Percentiles rank a stretch among this genome's conserved stretches.
Evolutionary conservation across 2,113 vertebrate genomes (phyloP).

Genomic region (Pituophis catenifer): DNA sequence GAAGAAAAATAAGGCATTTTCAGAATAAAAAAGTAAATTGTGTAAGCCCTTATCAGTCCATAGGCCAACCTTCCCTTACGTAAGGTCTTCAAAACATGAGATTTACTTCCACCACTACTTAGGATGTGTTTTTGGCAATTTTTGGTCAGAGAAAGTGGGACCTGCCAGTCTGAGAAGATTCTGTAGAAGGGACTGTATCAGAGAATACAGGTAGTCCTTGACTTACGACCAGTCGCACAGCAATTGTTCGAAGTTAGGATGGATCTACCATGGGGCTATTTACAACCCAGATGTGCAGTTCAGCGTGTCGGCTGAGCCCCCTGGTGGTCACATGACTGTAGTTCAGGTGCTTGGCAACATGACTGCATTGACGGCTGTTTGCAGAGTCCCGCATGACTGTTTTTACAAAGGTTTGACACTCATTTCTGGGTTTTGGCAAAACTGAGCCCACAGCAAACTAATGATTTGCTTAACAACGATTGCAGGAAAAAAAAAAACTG

Average conservation of each 20-base stretch:
- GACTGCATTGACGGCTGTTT: background rate
- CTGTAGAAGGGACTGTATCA: background rate
- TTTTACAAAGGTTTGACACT: background rate
- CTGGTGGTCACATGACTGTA: background rate
- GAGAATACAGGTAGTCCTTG: background rate
- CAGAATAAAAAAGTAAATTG: background rate
- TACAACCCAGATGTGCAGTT: background rate
- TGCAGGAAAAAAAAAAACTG: background rate
- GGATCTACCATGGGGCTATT: background rate
- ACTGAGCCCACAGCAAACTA: background rate
- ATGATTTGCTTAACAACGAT: background rate
- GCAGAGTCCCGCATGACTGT: background rate
- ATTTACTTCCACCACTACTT: background rate
- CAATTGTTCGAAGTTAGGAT: background rate
- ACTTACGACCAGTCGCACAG: background rate
- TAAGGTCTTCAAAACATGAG: background rate
- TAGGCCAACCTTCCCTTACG: background rate
- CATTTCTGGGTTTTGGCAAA: background rate
- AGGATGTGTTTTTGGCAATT: background rate
- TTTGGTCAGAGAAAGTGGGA: background rate
- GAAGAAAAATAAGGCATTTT: background rate
- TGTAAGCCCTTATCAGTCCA: background rate
- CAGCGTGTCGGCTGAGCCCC: background rate
- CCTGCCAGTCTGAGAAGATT: background rate
- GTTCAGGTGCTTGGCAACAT: background rate